A percentile compares a stretch with the other conserved stretches of the same genome.
Conservation (phyloP, 2,888 invertebrate species). For the Lasioglossum morio region DNA sequence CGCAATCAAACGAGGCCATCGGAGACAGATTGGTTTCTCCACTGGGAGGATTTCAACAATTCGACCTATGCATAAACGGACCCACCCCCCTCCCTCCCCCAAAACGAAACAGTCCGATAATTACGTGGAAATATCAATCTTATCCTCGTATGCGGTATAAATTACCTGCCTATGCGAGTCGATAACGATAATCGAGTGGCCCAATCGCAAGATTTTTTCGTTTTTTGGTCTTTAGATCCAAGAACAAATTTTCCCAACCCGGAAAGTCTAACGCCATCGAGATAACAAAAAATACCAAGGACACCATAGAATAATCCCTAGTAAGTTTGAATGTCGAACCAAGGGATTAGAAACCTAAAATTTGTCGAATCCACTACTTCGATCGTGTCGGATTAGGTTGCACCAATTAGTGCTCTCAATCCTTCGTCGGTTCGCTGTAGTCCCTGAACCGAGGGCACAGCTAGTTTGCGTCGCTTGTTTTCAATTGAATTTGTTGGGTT, state of each 20-base stretch:
- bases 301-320: too few relatives aligned
- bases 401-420: not conserved
- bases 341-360: not conserved
- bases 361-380: not conserved
- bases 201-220: not conserved
- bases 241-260: not conserved
- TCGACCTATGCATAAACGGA: not conserved
- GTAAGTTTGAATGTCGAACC: not conserved
- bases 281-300: too few relatives aligned
- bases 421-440: not conserved
- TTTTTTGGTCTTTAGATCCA: not conserved
- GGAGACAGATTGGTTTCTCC: slow-evolving; percentile 31
- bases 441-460: not conserved
- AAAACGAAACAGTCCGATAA: not conserved
- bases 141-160: not conserved
- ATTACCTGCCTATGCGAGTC: not conserved
- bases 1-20: slow-evolving; percentile 36
- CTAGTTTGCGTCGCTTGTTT: not conserved
- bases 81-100: too few relatives aligned
- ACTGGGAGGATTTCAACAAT: slow-evolving; percentile 8
- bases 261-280: not conserved
- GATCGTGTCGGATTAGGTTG: not conserved
- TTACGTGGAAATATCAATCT: not conserved
- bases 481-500: not conserved
- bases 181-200: not conserved